A percentile compares a stretch with the other conserved stretches of the same genome.
These are phyloP conservation scores for Prionace glauca DNA, from an alignment of 2,797 vertebrate species.

Conservation along the genomic window DNA sequence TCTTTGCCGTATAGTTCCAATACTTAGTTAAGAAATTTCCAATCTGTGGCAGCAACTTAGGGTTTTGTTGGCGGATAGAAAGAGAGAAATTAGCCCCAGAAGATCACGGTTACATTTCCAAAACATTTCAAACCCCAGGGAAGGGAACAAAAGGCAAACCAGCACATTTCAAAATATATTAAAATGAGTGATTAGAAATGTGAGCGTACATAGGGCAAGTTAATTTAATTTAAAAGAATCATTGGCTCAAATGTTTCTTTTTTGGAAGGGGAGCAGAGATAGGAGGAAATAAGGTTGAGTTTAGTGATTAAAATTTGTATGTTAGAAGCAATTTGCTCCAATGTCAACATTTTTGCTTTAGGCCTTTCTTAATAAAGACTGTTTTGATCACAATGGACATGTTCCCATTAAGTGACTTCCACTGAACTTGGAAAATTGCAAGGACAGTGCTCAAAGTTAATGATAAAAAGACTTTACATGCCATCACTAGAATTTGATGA, in stretches of 20 bases:
- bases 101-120: conserved; percentile 60
- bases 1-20: neutral
- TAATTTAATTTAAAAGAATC: neutral
- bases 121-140: conserved; percentile 68
- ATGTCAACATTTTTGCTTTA: conserved; percentile 17
- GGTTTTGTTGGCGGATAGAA: neutral
- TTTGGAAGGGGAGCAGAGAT: neutral
- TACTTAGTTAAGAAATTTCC: neutral
- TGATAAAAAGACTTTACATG: neutral
- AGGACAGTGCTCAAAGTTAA: conserved; percentile 24
- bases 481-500: neutral
- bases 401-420: conserved; percentile 8
- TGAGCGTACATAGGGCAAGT: neutral
- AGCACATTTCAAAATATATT: neutral
- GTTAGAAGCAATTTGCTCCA: conserved; percentile 9
- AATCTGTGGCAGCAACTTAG: neutral
- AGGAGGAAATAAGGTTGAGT: neutral
- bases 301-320: conserved; percentile 25
- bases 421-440: conserved; percentile 5
- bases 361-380: neutral
- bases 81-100: conserved; percentile 50
- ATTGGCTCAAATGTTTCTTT: neutral
- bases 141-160: conserved; percentile 41
- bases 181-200: neutral
- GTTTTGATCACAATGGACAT: neutral